Evolutionary conservation across 2,797 vertebrate species (phyloP), one percentile per base, ranked within the genome.

Genomic region (Harpagifer antarcticus): DNA sequence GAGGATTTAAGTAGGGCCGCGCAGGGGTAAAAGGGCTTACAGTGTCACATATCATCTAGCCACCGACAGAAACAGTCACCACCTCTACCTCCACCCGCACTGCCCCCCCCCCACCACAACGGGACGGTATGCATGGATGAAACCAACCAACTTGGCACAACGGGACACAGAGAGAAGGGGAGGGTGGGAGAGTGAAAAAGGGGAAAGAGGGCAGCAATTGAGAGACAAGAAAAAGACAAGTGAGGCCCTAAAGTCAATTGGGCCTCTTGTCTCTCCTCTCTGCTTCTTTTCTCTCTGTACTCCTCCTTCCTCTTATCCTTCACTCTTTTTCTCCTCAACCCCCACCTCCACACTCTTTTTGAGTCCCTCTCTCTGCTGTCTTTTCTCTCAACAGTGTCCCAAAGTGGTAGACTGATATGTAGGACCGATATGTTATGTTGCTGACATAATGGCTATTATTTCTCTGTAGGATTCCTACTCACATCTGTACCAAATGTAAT

Each of bases 11-110:
- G 89, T 68, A 74, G 85, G 83, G 73, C 88, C 49, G 72, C 42
- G 43, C 49, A 31, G 27, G 86, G 88, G 87, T 83, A 78, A 91
- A 87, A 91, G 68, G 87, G 89, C 82, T 94, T 89, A 91, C 78
- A 49, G 85, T 92, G 91, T 91, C 91, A 95, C 91, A 93, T 87
- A 87, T 81, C 91, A 95, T 94, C 93, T 84, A 71, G 83, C 87
- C 85, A 83, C 14, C 68, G 93, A 95, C 93, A 93, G 92, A 83
- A 93, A 45, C 86, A 88, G 74, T 93, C 91, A 91, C 86, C 92
- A 91, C 91, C 85, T 89, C 74, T 61, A 87, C 86, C 88, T 81
- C 81, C 84, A 82, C 58, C 68, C 42, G 20, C 45, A 49, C 27
- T 27, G 0, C 55, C 53, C 16, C 47, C 12, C 3, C 40, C 44